Conservation (phyloP, 2,797 vertebrate genomes). For the Pelodytes ibericus region DNA sequence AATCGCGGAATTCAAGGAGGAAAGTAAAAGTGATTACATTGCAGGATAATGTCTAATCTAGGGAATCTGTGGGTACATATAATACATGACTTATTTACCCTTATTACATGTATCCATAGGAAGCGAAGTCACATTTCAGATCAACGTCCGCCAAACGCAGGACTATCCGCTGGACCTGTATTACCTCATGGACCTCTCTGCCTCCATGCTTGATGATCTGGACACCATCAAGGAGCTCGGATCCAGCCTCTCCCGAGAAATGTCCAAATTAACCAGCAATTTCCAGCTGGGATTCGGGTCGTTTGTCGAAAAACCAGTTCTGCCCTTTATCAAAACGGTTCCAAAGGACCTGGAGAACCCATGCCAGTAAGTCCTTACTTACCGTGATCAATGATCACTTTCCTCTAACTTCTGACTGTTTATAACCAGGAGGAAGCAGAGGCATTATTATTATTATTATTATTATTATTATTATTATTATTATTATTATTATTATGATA, state of each 20-base stretch:
- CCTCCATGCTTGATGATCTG: conserved; percentile 93
- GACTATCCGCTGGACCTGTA: conserved; percentile 97
- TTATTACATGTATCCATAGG: conserved; percentile 70
- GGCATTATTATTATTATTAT: too few relatives aligned
- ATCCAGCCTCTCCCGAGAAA: conserved; percentile 88
- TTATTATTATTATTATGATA: too few relatives aligned
- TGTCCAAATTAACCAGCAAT: conserved; percentile 94
- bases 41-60: too few relatives aligned
- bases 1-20: too few relatives aligned
- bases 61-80: too few relatives aligned
- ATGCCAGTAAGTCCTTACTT: conserved; percentile 82
- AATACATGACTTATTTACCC: neutral
- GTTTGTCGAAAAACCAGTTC: conserved; percentile 96
- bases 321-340: conserved; percentile 90
- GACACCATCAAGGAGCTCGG: conserved; percentile 89
- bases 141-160: conserved; percentile 88
- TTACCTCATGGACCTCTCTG: conserved; percentile 98
- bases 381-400: neutral
- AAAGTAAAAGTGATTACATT: too few relatives aligned
- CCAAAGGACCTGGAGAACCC: conserved; percentile 84
- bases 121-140: conserved; percentile 84
- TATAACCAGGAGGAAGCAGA: too few relatives aligned
- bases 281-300: conserved; percentile 96
- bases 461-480: too few relatives aligned
- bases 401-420: neutral